Percentiles rank a stretch among this genome's conserved stretches.
Conservation (phyloP, 2,113 vertebrate genomes). For the rabbit (Oryctolagus cuniculus) region DNA sequence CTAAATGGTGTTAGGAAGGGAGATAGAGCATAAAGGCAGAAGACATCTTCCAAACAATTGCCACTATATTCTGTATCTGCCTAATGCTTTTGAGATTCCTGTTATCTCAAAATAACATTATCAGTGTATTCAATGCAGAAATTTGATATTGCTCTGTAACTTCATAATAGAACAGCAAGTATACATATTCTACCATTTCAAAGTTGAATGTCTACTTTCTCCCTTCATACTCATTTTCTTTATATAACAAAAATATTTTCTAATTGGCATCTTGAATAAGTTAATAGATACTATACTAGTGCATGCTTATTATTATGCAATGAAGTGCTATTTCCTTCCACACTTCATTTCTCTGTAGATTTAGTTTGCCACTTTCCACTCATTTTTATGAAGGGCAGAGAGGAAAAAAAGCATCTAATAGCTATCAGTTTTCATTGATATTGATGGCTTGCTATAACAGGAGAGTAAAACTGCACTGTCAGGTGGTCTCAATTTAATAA, state of each 20-base stretch:
- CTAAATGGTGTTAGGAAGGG: background rate
- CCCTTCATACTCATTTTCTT: background rate
- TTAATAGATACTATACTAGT: background rate
- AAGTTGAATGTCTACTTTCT: background rate
- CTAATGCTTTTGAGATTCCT: background rate
- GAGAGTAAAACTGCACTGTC: background rate
- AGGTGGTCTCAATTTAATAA: background rate
- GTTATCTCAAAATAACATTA: background rate
- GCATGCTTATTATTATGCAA: background rate
- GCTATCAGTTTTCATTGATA: background rate
- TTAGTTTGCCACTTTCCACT: background rate
- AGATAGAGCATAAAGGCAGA: background rate
- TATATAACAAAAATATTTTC: background rate
- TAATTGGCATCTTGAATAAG: background rate
- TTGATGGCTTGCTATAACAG: background rate
- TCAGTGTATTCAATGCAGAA: background rate
- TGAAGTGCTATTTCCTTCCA: background rate
- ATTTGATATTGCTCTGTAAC: background rate
- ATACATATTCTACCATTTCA: background rate
- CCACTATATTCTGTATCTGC: background rate
- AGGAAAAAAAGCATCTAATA: background rate
- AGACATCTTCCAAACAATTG: background rate
- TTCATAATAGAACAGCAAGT: background rate
- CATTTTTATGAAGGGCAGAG: background rate
- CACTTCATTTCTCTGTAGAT: background rate